Percentiles rank a stretch among this genome's conserved stretches.
These are phyloP conservation scores for Aphis craccivora DNA, from an alignment of 1,140 invertebrate species.

Conservation along the genomic window DNA sequence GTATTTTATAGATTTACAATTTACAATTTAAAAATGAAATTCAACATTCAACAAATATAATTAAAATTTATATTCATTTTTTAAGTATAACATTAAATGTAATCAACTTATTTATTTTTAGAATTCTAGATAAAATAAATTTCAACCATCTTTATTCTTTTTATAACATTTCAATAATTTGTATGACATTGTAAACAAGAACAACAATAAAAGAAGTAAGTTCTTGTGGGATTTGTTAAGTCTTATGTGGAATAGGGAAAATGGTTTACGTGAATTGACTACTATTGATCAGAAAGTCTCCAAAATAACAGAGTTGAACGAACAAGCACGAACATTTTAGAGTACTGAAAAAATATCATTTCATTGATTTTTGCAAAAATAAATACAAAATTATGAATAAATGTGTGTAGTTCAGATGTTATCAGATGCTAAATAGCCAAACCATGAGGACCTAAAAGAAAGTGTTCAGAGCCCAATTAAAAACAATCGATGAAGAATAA, in stretches of 20 bases:
- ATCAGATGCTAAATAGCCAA: not conserved
- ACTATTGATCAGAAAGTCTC: constrained; percentile 5
- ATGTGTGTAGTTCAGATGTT: not conserved
- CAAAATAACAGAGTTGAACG: not conserved
- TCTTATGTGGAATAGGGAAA: not conserved
- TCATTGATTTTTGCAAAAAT: not conserved
- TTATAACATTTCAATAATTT: not conserved
- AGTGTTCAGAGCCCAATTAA: not conserved
- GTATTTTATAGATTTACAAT: no score
- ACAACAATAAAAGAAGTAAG: constrained; percentile 1
- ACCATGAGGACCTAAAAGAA: not conserved
- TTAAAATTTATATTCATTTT: not conserved
- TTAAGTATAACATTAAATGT: not conserved
- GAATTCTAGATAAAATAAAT: not conserved
- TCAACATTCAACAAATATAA: not conserved
- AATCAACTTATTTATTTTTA: not conserved
- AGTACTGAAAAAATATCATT: not conserved
- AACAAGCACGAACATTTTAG: not conserved
- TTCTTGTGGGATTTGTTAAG: not conserved
- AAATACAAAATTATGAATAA: not conserved
- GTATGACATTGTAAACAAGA: not conserved
- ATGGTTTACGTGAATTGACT: not conserved
- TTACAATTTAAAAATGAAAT: not conserved
- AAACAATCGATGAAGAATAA: not conserved
- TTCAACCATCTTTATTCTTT: not conserved